A percentile compares a stretch with the other conserved stretches of the same genome.
phyloP scores from a whole-genome alignment of 2,888 invertebrate species.

The Trachelus tabidus region DNA sequence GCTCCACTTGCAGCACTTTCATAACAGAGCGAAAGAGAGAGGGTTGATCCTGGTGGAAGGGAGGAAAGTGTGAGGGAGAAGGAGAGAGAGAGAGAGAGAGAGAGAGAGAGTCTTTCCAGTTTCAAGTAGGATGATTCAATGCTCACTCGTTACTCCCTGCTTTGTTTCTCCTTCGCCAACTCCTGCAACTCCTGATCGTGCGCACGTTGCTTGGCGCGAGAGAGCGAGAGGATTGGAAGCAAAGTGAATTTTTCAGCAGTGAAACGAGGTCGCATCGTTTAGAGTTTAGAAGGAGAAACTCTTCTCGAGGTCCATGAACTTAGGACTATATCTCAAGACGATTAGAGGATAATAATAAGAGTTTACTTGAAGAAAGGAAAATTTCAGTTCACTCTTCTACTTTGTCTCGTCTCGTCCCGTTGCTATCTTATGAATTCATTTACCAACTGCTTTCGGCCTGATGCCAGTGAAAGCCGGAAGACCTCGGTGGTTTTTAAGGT shows the following conservation, averaged over 20 bases:
- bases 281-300: not conserved
- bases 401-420: not conserved
- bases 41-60: not conserved
- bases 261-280: not conserved
- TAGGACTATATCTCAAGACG: not conserved
- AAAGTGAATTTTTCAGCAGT: not conserved
- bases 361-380: not conserved
- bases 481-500: not conserved
- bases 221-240: not conserved
- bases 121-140: slow-evolving; percentile 13
- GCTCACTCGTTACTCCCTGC: not conserved
- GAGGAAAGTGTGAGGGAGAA: not conserved
- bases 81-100: slow-evolving; percentile 19
- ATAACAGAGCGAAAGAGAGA: slow-evolving; percentile 44
- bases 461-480: not conserved
- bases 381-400: not conserved
- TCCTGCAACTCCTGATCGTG: not conserved
- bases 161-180: not conserved
- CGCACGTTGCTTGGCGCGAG: not conserved
- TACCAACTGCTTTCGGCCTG: not conserved
- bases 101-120: slow-evolving; percentile 20
- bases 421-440: not conserved
- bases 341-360: not conserved
- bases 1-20: slow-evolving; percentile 59
- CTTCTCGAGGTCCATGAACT: not conserved